Conservation (phyloP, 2,888 invertebrate species). For the Phengaris arion region DNA sequence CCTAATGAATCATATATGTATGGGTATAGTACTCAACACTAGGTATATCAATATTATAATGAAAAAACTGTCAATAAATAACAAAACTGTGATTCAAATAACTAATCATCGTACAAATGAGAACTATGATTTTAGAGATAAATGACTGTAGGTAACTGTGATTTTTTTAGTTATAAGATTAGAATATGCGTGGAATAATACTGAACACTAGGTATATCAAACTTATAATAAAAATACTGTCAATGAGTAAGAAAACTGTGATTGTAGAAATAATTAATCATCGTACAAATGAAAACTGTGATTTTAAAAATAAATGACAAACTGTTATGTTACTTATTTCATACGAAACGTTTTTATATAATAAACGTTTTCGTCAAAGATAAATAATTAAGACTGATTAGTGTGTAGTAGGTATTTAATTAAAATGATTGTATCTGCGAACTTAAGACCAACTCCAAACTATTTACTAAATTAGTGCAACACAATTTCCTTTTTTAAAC, state of each 20-base stretch:
- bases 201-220: no score
- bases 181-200: no score
- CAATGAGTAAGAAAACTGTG: no score
- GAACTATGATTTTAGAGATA: no score
- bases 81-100: no score
- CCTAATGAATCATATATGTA: slow-evolving; percentile 27
- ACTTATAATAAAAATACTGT: no score
- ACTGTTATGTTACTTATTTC: slow-evolving; percentile 8
- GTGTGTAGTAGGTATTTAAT: slow-evolving; percentile 36
- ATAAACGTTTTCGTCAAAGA: slow-evolving; percentile 37
- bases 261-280: slow-evolving; percentile 5
- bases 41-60: no score
- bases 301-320: slow-evolving; percentile 11
- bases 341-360: slow-evolving; percentile 36
- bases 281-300: slow-evolving; percentile 13
- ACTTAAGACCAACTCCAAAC: slow-evolving; percentile 33
- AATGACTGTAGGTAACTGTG: no score
- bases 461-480: slow-evolving; percentile 37
- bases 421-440: no score
- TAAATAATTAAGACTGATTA: slow-evolving; percentile 38
- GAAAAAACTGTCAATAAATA: no score
- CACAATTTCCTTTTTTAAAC: slow-evolving; percentile 30
- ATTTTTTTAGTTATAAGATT: no score
- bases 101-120: no score
- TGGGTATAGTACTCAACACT: slow-evolving; percentile 31